These are phyloP conservation scores for Aplochiton taeniatus DNA, from an alignment of 2,797 vertebrate genomes.

Conservation along the genomic window DNA sequence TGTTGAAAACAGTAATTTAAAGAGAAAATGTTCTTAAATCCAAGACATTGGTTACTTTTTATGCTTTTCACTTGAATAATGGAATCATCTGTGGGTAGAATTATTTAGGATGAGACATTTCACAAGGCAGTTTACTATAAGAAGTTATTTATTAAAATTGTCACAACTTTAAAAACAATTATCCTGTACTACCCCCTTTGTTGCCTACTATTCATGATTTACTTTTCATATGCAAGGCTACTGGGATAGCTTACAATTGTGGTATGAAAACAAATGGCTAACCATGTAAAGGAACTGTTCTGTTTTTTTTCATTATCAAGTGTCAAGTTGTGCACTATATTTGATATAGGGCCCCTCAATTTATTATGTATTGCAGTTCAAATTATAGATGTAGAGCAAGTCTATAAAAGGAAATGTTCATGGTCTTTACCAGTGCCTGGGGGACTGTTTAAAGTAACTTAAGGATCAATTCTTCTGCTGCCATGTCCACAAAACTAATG, in stretches of 20 bases:
- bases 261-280: not conserved
- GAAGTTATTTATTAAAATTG: slow-evolving; percentile 28
- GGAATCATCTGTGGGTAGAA: slow-evolving; percentile 24
- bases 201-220: slow-evolving; percentile 25
- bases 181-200: slow-evolving; percentile 28
- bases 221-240: slow-evolving; percentile 24
- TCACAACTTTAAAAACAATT: slow-evolving; percentile 36
- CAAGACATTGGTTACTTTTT: slow-evolving; percentile 21
- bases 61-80: slow-evolving; percentile 22
- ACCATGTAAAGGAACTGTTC: slow-evolving; percentile 4
- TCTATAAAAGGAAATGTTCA: not conserved
- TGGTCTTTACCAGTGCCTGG: not conserved
- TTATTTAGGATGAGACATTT: slow-evolving; percentile 8
- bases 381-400: too few species aligned
- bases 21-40: slow-evolving; percentile 12
- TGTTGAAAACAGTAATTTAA: slow-evolving; percentile 8
- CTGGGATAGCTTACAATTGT: slow-evolving; percentile 4
- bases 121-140: slow-evolving; percentile 31
- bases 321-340: too few species aligned
- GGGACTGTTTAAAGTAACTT: too few species aligned
- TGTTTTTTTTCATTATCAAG: not conserved
- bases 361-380: too few species aligned
- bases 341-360: too few species aligned
- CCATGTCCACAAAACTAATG: not conserved
- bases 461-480: not conserved